These are phyloP conservation scores for Stigmatopora nigra DNA, from an alignment of 2,113 vertebrate genomes.

Conservation along the genomic window DNA sequence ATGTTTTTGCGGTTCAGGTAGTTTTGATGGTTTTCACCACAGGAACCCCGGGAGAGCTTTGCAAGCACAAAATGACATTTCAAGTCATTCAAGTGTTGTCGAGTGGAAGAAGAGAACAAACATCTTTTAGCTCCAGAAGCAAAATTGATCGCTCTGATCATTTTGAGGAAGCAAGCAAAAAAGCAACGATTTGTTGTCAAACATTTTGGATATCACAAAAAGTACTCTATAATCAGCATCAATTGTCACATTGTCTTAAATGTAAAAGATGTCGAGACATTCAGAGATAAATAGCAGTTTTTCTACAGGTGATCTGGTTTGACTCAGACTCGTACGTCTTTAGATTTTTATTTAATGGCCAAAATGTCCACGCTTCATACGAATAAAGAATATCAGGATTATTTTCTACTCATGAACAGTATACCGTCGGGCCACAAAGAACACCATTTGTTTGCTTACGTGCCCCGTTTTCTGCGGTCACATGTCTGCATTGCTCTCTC, in stretches of 20 bases:
- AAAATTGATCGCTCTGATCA: background rate
- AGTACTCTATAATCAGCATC: background rate
- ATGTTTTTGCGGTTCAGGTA: background rate
- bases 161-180: background rate
- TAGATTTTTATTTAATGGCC: background rate
- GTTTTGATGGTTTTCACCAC: background rate
- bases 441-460: slow-evolving; percentile 7
- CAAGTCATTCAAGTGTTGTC: background rate
- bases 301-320: background rate
- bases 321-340: background rate
- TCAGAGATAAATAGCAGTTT: background rate
- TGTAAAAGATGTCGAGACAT: background rate
- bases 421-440: background rate
- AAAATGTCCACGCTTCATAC: too few relatives aligned
- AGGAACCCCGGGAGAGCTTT: background rate
- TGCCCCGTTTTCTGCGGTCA: slow-evolving; percentile 21
- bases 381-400: too few relatives aligned
- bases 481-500: slow-evolving; percentile 51
- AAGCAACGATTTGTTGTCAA: background rate
- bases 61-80: background rate
- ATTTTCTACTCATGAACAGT: slow-evolving; percentile 3
- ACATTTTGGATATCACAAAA: background rate
- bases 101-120: background rate
- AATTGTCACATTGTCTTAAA: background rate
- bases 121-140: background rate